These are phyloP conservation scores for Papilio helenus DNA, from an alignment of 1,140 invertebrate species.

Conservation along the genomic window DNA sequence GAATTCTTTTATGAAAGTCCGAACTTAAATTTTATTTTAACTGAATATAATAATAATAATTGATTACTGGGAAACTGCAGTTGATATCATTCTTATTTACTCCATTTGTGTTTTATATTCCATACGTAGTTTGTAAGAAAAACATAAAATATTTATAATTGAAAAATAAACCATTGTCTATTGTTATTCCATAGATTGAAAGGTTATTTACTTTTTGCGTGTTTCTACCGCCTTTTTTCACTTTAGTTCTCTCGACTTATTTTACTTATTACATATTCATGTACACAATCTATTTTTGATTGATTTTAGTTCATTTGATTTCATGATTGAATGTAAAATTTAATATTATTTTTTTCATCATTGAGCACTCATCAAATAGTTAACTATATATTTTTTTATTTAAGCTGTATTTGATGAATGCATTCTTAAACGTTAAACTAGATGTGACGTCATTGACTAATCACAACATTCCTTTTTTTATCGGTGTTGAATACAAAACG, in stretches of 20 bases:
- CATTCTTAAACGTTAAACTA: not conserved
- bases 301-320: too few relatives aligned
- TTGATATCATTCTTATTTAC: not conserved
- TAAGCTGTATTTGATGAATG: too few relatives aligned
- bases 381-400: too few relatives aligned
- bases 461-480: constrained; percentile 36
- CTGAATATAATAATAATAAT: too few relatives aligned
- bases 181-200: not conserved
- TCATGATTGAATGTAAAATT: not conserved
- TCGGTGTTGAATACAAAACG: constrained; percentile 39
- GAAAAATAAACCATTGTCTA: not conserved
- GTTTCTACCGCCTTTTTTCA: not conserved
- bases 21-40: not conserved
- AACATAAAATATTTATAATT: not conserved
- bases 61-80: not conserved
- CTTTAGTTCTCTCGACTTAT: too few relatives aligned
- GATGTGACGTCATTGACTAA: not conserved
- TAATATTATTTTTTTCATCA: too few relatives aligned
- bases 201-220: not conserved
- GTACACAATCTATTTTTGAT: too few relatives aligned
- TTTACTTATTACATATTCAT: too few relatives aligned
- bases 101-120: not conserved
- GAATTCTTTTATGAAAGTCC: not conserved
- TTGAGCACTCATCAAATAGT: too few relatives aligned
- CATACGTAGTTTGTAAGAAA: not conserved